A percentile compares a stretch with the other conserved stretches of the same genome.
phyloP scores from a whole-genome alignment of 2,797 vertebrate species.

The Diceros bicornis region DNA sequence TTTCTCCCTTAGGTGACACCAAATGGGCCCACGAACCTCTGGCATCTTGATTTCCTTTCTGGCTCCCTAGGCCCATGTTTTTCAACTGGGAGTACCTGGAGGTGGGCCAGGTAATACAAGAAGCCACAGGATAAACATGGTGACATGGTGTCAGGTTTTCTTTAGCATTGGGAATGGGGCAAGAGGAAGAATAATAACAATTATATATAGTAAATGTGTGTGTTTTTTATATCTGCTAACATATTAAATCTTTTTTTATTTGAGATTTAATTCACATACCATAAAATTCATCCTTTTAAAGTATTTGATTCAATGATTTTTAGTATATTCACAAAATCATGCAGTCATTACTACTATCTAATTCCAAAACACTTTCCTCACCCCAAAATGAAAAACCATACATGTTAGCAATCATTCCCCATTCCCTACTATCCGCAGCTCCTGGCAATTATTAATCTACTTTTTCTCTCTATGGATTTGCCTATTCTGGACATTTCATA shows the following conservation, averaged over 20 bases:
- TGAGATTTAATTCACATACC: not conserved
- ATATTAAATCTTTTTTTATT: not conserved
- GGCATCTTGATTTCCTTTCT: not conserved
- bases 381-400: not conserved
- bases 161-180: not conserved
- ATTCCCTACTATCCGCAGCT: not conserved
- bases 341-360: not conserved
- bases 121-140: not conserved
- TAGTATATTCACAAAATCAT: not conserved
- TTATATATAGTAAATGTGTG: not conserved
- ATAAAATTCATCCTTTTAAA: conserved; percentile 7
- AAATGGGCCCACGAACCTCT: not conserved
- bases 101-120: not conserved
- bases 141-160: not conserved
- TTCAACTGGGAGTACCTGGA: not conserved
- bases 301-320: not conserved
- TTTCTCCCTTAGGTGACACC: not conserved
- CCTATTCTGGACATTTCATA: not conserved
- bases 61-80: not conserved
- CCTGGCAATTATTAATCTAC: not conserved
- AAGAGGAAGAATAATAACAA: not conserved
- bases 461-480: not conserved
- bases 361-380: conserved; percentile 2
- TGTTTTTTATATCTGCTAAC: not conserved
- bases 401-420: not conserved